Evolutionary conservation across 2,113 vertebrate genomes (phyloP), one percentile per base, ranked within the genome.

Genomic region (Psilopogon haemacephalus): DNA sequence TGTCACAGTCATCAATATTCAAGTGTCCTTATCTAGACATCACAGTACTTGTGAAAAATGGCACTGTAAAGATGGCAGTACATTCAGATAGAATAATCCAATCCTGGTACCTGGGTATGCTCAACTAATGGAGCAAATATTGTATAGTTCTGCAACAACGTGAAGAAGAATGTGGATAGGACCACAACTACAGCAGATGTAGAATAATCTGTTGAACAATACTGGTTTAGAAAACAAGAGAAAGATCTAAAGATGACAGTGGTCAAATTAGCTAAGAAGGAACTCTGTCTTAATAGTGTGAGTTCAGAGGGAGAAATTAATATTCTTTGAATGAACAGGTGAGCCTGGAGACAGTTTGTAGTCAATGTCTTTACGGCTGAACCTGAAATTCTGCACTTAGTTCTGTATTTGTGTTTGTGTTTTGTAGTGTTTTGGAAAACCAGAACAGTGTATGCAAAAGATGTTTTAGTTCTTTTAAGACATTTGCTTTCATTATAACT

Each of bases 51-150:
- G 35, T 94, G 68, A 89, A 91, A 83, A 2, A 1, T n/a, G 20
- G 19, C 32, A 6, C 26, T 73, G 38, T 71, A 19, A 46, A 63
- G 64, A 59, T 79, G n/a, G 38, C n/a, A 20, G 40, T 44, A 13
- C 1, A 0, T 59, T 87, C 15, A n/a, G 59, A 35, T 15, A 76
- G 44, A 76, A 35, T 4, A 1, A 7, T 60, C 26, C 4, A 1
- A 7, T 60, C 26, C 12, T 8, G 55, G 27, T 78, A 56, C 77
- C 59, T 27, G 6, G 23, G 11, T 55, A 6, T 35, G 62, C 54
- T 82, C 44, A 42, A 23, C 40, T 81, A 19, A 54, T 68, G 56
- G n/a, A 89, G 30, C 8, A 50, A 71, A 69, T 1, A 1, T 48
- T 9, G 0, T 58, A 4, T 86, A 46, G 56, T 91, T 79, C 65